These are phyloP conservation scores for Ctenopoma kingsleyae DNA, from an alignment of 2,797 vertebrate genomes.

Conservation along the genomic window DNA sequence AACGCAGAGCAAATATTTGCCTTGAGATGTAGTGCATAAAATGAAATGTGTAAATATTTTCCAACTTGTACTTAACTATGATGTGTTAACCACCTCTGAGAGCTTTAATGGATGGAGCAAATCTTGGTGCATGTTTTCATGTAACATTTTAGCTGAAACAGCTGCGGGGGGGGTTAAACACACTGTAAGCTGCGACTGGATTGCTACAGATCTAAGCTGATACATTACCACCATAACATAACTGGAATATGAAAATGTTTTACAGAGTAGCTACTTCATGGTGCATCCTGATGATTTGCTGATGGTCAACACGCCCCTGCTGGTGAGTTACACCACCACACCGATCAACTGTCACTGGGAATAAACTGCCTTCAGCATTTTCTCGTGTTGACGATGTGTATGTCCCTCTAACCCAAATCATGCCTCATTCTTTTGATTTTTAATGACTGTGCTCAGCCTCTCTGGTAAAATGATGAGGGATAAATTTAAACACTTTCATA, in stretches of 20 bases:
- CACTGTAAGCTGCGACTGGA: slow-evolving; percentile 10
- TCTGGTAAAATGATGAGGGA: slow-evolving; percentile 30
- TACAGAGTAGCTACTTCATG: slow-evolving; percentile 21
- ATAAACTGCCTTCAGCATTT: slow-evolving; percentile 29
- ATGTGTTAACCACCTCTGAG: too few relatives aligned
- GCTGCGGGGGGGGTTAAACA: not conserved
- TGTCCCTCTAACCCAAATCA: slow-evolving; percentile 24
- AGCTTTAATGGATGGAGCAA: not conserved
- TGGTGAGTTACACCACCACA: not conserved
- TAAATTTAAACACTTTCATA: slow-evolving; percentile 49
- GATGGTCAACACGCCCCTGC: not conserved
- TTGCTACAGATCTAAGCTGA: slow-evolving; percentile 26
- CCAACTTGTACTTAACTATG: not conserved
- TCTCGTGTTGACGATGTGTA: not conserved
- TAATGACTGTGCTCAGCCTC: slow-evolving; percentile 23
- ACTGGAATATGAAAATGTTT: slow-evolving; percentile 19
- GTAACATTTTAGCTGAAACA: slow-evolving; percentile 23
- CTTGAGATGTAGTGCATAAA: too few relatives aligned
- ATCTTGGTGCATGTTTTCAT: not conserved
- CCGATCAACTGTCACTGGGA: slow-evolving; percentile 25
- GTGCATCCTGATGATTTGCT: slow-evolving; percentile 11
- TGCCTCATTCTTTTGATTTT: slow-evolving; percentile 12
- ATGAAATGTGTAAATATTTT: too few relatives aligned
- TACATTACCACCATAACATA: slow-evolving; percentile 27
- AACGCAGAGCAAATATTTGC: not conserved